These are phyloP conservation scores for Megamerina dolium DNA, from an alignment of 2,888 invertebrate species.

Conservation along the genomic window DNA sequence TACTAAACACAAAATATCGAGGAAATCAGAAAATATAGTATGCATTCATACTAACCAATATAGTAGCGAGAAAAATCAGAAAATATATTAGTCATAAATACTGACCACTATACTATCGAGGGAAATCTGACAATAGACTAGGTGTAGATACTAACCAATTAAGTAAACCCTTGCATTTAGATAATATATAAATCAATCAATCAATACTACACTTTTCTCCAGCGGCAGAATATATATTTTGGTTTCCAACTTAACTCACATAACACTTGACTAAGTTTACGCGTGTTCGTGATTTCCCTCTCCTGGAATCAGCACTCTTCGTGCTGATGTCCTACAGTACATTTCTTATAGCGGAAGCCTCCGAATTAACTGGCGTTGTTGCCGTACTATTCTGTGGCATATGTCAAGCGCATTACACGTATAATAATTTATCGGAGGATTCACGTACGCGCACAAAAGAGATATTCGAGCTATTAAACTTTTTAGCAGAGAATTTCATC, in stretches of 20 bases:
- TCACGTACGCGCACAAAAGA: slow-evolving; percentile 84
- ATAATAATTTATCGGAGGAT: slow-evolving; percentile 87
- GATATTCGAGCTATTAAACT: slow-evolving; percentile 89
- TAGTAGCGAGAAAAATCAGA: too few species aligned
- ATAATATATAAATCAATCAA: too few species aligned
- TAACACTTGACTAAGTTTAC: slow-evolving; percentile 87
- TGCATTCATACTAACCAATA: too few species aligned
- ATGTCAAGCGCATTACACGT: slow-evolving; percentile 98
- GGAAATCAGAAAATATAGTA: too few species aligned
- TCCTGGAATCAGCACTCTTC: slow-evolving; percentile 92
- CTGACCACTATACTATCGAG: too few species aligned
- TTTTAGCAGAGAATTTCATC: slow-evolving; percentile 96
- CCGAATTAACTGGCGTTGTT: slow-evolving; percentile 94
- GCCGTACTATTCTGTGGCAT: slow-evolving; percentile 98
- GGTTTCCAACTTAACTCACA: slow-evolving; percentile 38
- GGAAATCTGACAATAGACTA: too few species aligned
- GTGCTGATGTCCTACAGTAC: slow-evolving; percentile 97
- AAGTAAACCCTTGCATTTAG: too few species aligned
- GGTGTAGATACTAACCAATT: too few species aligned
- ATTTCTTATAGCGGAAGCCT: slow-evolving; percentile 93
- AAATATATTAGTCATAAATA: too few species aligned
- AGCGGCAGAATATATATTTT: slow-evolving; percentile 4
- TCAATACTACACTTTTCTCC: too few species aligned
- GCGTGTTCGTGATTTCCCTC: slow-evolving; percentile 86
- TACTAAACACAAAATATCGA: too few species aligned